Evolutionary conservation across 2,888 invertebrate species (phyloP).

Genomic region (Mythimna pallens): DNA sequence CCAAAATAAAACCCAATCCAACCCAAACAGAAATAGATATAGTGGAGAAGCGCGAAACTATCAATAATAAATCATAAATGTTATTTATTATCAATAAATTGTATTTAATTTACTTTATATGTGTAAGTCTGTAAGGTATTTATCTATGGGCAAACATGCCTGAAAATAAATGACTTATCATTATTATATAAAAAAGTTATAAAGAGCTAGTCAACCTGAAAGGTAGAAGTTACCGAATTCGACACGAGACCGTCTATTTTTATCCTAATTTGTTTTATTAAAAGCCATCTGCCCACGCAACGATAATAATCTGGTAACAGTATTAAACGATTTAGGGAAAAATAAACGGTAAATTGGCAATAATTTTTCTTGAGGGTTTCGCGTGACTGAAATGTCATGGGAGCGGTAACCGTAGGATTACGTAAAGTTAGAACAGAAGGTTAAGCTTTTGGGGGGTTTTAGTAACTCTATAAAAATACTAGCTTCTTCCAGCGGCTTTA

Average conservation of each 20-base stretch:
- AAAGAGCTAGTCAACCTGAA: neutral
- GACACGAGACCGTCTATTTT: constrained; percentile 27
- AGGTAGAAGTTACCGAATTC: constrained; percentile 5
- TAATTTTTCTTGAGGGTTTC: constrained; percentile 38
- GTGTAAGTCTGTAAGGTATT: too few species aligned
- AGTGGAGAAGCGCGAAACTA: too few species aligned
- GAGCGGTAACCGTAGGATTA: constrained; percentile 39
- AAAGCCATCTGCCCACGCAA: constrained; percentile 38
- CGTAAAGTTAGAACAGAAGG: constrained; percentile 34
- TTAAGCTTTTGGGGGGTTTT: neutral
- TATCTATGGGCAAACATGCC: too few species aligned
- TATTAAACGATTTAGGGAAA: constrained; percentile 52
- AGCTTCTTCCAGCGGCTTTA: too few species aligned
- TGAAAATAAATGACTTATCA: too few species aligned
- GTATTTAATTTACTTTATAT: too few species aligned
- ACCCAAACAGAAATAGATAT: too few species aligned
- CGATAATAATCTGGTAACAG: constrained; percentile 36
- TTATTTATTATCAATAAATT: too few species aligned
- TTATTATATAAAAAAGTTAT: too few species aligned
- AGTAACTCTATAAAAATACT: neutral
- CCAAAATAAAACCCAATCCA: too few species aligned
- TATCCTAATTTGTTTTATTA: constrained; percentile 23
- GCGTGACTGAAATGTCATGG: constrained; percentile 57
- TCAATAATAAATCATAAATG: too few species aligned
- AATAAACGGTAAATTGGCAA: constrained; percentile 40